Percentiles rank a stretch among this genome's conserved stretches.
Conservation (phyloP, 2,797 vertebrate genomes). For the Phrynocephalus forsythii region DNA sequence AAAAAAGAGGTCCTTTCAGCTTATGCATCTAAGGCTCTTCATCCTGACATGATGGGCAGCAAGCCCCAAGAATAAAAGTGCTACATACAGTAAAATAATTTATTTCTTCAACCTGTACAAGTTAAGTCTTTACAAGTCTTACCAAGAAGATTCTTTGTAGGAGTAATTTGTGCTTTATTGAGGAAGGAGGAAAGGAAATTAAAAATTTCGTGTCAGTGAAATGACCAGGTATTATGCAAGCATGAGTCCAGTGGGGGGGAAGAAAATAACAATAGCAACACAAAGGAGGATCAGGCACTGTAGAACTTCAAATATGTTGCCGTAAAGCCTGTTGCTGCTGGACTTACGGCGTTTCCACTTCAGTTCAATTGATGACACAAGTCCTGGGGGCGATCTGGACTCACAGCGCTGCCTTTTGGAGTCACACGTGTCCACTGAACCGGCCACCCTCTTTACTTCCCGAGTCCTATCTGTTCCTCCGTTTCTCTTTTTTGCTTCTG, state of each 20-base stretch:
- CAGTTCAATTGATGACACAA: constrained; percentile 51
- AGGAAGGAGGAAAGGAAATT: background rate
- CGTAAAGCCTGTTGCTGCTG: constrained; percentile 43
- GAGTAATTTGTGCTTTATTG: constrained; percentile 34
- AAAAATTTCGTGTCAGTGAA: constrained; percentile 43
- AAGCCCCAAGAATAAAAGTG: constrained; percentile 48
- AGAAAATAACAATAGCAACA: constrained; percentile 54
- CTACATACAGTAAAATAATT: constrained; percentile 76
- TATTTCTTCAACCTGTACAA: constrained; percentile 67
- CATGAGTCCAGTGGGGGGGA: constrained; percentile 42
- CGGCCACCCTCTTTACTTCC: background rate
- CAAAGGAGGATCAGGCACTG: constrained; percentile 19
- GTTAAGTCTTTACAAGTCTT: constrained; percentile 45
- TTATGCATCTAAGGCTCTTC: background rate
- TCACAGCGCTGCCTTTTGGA: constrained; percentile 1
- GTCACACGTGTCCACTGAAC: background rate
- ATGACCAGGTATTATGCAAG: constrained; percentile 45
- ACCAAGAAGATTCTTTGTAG: constrained; percentile 43
- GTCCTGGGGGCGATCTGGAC: constrained; percentile 53
- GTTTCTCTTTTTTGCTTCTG: constrained; percentile 86
- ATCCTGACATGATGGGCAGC: background rate
- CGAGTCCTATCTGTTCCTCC: constrained; percentile 87
- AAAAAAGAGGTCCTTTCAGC: background rate
- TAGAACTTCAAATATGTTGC: constrained; percentile 53
- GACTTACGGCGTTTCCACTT: constrained; percentile 8